Conservation (phyloP, 2,888 invertebrate species). For the Sturmia bella region DNA sequence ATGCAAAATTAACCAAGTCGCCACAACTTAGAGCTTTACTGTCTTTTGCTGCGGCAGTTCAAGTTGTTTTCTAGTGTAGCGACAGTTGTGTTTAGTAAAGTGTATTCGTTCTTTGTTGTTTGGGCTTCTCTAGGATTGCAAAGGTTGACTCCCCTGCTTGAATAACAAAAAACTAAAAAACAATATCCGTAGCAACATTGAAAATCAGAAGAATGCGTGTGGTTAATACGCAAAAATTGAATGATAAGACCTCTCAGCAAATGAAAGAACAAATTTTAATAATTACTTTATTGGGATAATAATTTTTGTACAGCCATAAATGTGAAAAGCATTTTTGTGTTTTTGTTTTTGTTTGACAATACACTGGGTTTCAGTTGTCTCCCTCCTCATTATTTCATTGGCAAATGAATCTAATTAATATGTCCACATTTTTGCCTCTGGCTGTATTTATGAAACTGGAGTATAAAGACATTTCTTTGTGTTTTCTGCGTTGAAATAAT, state of each 20-base stretch:
- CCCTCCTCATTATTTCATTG: too few species aligned
- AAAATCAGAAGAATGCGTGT: slow-evolving; percentile 32
- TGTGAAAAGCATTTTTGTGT: not conserved
- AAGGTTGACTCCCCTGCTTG: not conserved
- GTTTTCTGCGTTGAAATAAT: too few species aligned
- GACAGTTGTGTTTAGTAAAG: slow-evolving; percentile 25
- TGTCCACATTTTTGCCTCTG: too few species aligned
- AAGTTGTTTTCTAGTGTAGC: slow-evolving; percentile 30
- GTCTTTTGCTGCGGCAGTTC: slow-evolving; percentile 31
- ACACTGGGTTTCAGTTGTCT: too few species aligned
- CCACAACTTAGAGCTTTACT: slow-evolving; percentile 62
- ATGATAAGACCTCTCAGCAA: slow-evolving; percentile 43
- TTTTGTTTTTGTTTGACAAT: too few species aligned
- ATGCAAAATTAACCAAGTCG: slow-evolving; percentile 35
- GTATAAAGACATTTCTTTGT: too few species aligned
- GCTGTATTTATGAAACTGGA: too few species aligned
- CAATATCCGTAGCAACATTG: not conserved
- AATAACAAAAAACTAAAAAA: not conserved
- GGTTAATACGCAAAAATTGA: slow-evolving; percentile 21
- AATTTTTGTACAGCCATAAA: slow-evolving; percentile 57
- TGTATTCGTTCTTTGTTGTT: slow-evolving; percentile 51
- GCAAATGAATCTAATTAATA: too few species aligned
- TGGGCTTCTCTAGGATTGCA: slow-evolving; percentile 39
- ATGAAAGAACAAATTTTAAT: slow-evolving; percentile 72
- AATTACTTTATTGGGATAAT: slow-evolving; percentile 72